Percentiles rank a stretch among this genome's conserved stretches.
These are phyloP conservation scores for Drosophila hawaiiensis DNA, from an alignment of 2,888 invertebrate genomes.

Conservation along the genomic window DNA sequence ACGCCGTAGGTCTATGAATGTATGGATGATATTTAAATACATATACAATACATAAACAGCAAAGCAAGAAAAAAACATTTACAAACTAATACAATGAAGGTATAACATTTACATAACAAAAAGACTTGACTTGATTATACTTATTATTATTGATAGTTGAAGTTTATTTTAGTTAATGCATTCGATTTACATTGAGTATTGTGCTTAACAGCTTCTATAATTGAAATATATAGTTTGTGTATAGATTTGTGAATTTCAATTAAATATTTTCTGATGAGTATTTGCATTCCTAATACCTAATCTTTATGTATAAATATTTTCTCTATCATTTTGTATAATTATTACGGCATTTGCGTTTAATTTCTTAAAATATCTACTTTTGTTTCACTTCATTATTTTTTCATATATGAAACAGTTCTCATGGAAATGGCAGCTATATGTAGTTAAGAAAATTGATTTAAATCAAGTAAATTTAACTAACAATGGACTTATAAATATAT, in stretches of 20 bases:
- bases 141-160: slow-evolving; percentile 60
- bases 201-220: slow-evolving; percentile 19
- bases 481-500: slow-evolving; percentile 75
- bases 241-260: slow-evolving; percentile 23
- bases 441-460: slow-evolving; percentile 84
- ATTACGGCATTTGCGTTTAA: slow-evolving; percentile 21
- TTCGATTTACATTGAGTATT: slow-evolving; percentile 36
- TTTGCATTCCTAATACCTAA: slow-evolving; percentile 12
- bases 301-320: slow-evolving; percentile 18
- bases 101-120: slow-evolving; percentile 77
- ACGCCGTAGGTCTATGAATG: slow-evolving; percentile 47
- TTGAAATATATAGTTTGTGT: slow-evolving; percentile 33
- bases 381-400: slow-evolving; percentile 36
- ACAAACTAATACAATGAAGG: slow-evolving; percentile 70
- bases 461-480: slow-evolving; percentile 73
- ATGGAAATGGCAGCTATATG: slow-evolving; percentile 86
- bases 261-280: background rate
- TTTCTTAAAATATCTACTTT: slow-evolving; percentile 12
- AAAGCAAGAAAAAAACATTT: slow-evolving; percentile 54
- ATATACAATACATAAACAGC: slow-evolving; percentile 49
- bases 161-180: slow-evolving; percentile 31
- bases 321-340: slow-evolving; percentile 31
- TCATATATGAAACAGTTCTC: slow-evolving; percentile 84
- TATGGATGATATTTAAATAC: slow-evolving; percentile 47
- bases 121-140: slow-evolving; percentile 77